These are phyloP conservation scores for Lucilia cuprina DNA, from an alignment of 1,140 invertebrate species.

Conservation along the genomic window DNA sequence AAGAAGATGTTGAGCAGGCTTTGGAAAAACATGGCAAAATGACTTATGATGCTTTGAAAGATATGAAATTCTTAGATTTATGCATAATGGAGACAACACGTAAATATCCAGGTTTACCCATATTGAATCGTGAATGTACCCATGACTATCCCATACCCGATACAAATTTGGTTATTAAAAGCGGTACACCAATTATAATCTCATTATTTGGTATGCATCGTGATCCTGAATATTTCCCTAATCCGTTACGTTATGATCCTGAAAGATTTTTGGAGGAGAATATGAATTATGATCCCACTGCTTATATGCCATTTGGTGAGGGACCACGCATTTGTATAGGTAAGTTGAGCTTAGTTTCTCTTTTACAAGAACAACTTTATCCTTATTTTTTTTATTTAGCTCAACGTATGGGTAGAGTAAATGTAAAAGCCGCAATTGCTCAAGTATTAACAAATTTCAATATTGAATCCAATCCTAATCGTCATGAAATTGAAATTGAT, in stretches of 20 bases:
- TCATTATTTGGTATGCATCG: constrained; percentile 57
- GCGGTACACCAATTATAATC: constrained; percentile 59
- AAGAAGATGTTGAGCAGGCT: constrained; percentile 66
- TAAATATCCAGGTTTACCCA: constrained; percentile 67
- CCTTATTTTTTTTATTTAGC: constrained; percentile 34
- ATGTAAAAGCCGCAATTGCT: constrained; percentile 51
- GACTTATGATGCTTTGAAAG: constrained; percentile 64
- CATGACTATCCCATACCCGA: constrained; percentile 58
- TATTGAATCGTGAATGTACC: constrained; percentile 64
- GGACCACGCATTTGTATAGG: constrained; percentile 72
- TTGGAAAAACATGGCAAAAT: constrained; percentile 59
- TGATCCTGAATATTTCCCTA: constrained; percentile 67
- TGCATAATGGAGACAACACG: constrained; percentile 65
- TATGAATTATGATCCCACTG: constrained; percentile 44
- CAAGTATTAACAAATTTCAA: constrained; percentile 50
- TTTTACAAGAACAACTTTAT: background rate
- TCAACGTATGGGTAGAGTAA: constrained; percentile 51
- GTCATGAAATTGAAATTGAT: constrained; percentile 41
- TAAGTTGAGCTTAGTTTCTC: constrained; percentile 39
- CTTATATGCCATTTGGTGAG: constrained; percentile 72
- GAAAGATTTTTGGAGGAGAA: constrained; percentile 67
- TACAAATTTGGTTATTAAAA: constrained; percentile 55
- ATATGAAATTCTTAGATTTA: constrained; percentile 66
- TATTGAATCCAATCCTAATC: constrained; percentile 37
- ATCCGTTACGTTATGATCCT: constrained; percentile 70